phyloP scores from a whole-genome alignment of 2,113 vertebrate species.

The Himantopus leucocephalus region DNA sequence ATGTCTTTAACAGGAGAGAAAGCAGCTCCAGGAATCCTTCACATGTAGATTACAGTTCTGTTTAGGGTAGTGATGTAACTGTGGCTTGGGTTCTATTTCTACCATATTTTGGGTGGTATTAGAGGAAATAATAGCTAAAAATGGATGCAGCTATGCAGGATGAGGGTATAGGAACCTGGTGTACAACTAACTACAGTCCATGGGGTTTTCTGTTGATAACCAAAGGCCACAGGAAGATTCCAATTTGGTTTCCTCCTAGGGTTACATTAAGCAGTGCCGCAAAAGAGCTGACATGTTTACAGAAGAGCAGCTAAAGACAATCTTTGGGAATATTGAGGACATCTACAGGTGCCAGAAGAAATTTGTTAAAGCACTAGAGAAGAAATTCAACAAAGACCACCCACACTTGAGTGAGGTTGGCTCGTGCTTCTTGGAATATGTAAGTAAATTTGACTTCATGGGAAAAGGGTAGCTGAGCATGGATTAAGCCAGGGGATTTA shows the following conservation, averaged over 20 bases:
- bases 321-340: constrained; percentile 94
- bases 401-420: constrained; percentile 94
- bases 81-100: background rate
- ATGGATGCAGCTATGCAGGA: background rate
- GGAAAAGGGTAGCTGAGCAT: background rate
- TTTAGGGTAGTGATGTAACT: background rate
- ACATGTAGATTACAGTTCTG: background rate
- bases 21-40: background rate
- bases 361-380: constrained; percentile 90
- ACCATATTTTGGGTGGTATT: background rate
- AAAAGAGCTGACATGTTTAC: constrained; percentile 93
- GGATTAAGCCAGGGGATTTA: background rate
- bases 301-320: constrained; percentile 89
- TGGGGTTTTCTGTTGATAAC: background rate
- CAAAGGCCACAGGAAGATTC: background rate
- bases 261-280: constrained; percentile 94
- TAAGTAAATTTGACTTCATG: constrained; percentile 68
- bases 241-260: constrained; percentile 70
- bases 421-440: constrained; percentile 93
- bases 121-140: background rate
- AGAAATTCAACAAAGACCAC: constrained; percentile 88
- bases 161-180: background rate
- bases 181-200: background rate
- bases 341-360: constrained; percentile 94
- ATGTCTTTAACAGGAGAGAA: background rate